phyloP scores from a whole-genome alignment of 1,140 invertebrate species.

The Pemphigus obesinymphae region DNA sequence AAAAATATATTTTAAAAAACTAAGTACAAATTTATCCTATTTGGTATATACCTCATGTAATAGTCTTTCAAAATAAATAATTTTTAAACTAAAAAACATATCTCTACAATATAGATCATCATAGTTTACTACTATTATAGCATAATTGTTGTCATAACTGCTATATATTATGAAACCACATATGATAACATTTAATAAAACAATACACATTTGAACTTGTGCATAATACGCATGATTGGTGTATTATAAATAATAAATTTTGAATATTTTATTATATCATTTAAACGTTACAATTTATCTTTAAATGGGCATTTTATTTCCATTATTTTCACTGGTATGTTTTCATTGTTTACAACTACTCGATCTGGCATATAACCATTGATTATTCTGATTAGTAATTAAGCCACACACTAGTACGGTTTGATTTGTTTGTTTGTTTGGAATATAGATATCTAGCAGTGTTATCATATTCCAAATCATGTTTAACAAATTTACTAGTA shows the following conservation, averaged over 20 bases:
- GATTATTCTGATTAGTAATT: not conserved
- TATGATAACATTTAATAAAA: not conserved
- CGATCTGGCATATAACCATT: not conserved
- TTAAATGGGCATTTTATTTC: not conserved
- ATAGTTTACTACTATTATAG: not conserved
- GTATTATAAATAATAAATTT: not conserved
- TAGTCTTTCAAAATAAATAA: not conserved
- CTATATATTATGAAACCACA: conserved; percentile 4
- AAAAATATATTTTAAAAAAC: too few species aligned
- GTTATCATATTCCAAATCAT: not conserved
- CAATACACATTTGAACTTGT: not conserved
- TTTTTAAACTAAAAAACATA: not conserved
- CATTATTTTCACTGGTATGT: not conserved
- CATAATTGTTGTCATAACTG: not conserved
- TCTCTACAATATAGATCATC: not conserved
- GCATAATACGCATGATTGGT: not conserved
- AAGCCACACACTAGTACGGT: not conserved
- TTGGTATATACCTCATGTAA: not conserved
- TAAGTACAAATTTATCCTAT: too few species aligned
- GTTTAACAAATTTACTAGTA: not conserved
- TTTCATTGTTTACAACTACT: not conserved
- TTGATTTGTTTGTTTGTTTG: not conserved
- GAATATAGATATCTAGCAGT: not conserved
- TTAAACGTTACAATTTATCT: not conserved
- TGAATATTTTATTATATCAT: not conserved